Conservation (phyloP, 2,888 invertebrate species). For the Drosophila imparisetae region DNA sequence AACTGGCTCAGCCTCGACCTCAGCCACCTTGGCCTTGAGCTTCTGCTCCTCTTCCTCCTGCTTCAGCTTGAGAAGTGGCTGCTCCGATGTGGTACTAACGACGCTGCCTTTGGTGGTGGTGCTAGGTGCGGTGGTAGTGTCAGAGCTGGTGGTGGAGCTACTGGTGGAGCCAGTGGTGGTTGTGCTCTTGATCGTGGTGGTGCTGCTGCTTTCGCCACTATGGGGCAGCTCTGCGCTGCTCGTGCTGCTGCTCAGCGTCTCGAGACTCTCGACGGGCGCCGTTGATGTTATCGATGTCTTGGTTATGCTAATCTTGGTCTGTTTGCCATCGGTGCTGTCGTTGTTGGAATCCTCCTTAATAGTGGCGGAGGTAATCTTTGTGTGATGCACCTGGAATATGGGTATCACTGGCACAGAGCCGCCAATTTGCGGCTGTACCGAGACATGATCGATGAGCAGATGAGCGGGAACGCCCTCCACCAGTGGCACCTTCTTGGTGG, state of each 20-base stretch:
- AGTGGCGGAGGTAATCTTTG: constrained; percentile 67
- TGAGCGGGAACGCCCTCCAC: constrained; percentile 71
- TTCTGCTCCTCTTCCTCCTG: constrained; percentile 82
- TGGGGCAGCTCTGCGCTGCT: constrained; percentile 16
- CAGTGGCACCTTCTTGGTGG: constrained; percentile 71
- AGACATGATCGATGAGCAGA: constrained; percentile 81
- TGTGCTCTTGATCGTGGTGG: constrained; percentile 25
- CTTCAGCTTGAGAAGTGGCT: constrained; percentile 72
- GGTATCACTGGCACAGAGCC: constrained; percentile 67
- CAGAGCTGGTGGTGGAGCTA: constrained; percentile 27
- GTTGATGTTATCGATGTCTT: constrained; percentile 72
- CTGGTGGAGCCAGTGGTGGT: constrained; percentile 36
- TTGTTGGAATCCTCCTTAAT: constrained; percentile 63
- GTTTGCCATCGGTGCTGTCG: constrained; percentile 60
- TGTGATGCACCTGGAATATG: constrained; percentile 76
- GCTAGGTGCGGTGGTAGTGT: constrained; percentile 11
- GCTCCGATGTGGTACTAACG: constrained; percentile 60
- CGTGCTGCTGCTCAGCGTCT: constrained; percentile 36
- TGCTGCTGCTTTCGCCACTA: not conserved
- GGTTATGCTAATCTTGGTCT: constrained; percentile 75
- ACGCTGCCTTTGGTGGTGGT: constrained; percentile 27
- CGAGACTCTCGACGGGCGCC: constrained; percentile 56
- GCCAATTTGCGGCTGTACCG: constrained; percentile 71
- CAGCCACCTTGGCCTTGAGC: constrained; percentile 83
- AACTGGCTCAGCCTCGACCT: constrained; percentile 84